These are phyloP conservation scores for Cheirogaleus medius DNA, from an alignment of 2,113 vertebrate species.

Conservation along the genomic window DNA sequence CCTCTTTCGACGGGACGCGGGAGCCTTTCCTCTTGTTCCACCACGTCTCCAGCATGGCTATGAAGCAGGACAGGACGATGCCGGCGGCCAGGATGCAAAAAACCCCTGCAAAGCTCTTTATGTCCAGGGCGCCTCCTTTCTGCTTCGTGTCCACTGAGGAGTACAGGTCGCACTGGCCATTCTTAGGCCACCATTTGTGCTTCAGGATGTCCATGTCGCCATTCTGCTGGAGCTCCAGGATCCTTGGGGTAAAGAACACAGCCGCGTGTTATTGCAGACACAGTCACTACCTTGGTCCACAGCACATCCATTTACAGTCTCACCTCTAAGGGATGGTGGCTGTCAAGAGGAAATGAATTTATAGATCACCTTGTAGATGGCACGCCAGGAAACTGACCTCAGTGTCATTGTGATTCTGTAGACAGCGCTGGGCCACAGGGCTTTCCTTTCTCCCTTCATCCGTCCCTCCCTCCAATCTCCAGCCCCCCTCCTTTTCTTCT, in stretches of 20 bases:
- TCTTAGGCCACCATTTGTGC: constrained; percentile 98
- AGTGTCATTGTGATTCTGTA: neutral
- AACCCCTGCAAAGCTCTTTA: constrained; percentile 98
- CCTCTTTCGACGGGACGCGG: constrained; percentile 98
- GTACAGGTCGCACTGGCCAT: constrained; percentile 96
- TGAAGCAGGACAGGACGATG: constrained; percentile 97
- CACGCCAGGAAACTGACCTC: neutral
- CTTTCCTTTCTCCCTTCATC: neutral
- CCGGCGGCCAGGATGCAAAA: constrained; percentile 98
- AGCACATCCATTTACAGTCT: neutral
- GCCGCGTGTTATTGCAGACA: neutral
- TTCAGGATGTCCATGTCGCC: constrained; percentile 98
- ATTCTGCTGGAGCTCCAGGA: constrained; percentile 98
- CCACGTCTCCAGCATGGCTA: constrained; percentile 99
- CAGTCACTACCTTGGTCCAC: neutral
- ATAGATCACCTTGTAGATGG: neutral
- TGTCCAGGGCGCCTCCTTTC: constrained; percentile 94
- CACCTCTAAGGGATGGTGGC: accelerated
- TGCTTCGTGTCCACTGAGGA: constrained; percentile 93
- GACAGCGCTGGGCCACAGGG: neutral
- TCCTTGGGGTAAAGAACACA: constrained; percentile 87
- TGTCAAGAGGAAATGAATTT: neutral
- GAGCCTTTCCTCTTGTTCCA: constrained; percentile 98
- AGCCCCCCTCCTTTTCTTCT: neutral
- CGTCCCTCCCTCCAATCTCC: neutral